Evolutionary conservation across 2,888 invertebrate genomes (phyloP).

Genomic region (Sthenelais limicola): DNA sequence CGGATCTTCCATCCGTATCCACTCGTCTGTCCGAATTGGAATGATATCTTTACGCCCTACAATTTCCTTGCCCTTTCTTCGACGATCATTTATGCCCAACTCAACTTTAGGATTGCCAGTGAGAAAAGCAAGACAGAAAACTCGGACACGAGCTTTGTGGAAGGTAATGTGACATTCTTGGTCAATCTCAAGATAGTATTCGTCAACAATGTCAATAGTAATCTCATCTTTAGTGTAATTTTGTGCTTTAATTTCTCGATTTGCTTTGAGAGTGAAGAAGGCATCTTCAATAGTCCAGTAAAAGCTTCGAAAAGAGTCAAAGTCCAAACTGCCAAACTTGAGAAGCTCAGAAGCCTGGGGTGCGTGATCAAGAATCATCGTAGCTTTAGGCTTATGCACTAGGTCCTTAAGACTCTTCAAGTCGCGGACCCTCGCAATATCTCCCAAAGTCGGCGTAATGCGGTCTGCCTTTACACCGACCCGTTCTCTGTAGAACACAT

Average conservation of each 20-base stretch:
- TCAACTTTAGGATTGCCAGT: slow-evolving; percentile 95
- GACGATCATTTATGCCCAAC: slow-evolving; percentile 96
- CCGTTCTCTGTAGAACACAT: slow-evolving; percentile 97
- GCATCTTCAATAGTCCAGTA: slow-evolving; percentile 93
- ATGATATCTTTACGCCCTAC: slow-evolving; percentile 99
- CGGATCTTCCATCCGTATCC: slow-evolving; percentile 95
- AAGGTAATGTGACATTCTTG: slow-evolving; percentile 63
- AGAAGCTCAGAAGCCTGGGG: slow-evolving; percentile 94
- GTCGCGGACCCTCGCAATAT: slow-evolving; percentile 51
- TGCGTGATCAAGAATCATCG: slow-evolving; percentile 88
- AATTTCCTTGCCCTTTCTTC: slow-evolving; percentile 98
- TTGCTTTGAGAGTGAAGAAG: slow-evolving; percentile 74
- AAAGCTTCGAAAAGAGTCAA: slow-evolving; percentile 92
- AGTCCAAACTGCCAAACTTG: slow-evolving; percentile 92
- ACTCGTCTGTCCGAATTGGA: slow-evolving; percentile 93
- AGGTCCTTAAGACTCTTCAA: slow-evolving; percentile 61
- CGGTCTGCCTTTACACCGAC: slow-evolving; percentile 79
- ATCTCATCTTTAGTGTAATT: slow-evolving; percentile 72
- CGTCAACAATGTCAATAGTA: slow-evolving; percentile 71
- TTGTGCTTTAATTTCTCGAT: slow-evolving; percentile 65
- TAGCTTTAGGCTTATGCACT: slow-evolving; percentile 71
- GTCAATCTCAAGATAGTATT: slow-evolving; percentile 70
- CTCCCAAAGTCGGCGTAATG: slow-evolving; percentile 63
- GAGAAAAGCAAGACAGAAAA: slow-evolving; percentile 96
- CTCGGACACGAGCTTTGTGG: slow-evolving; percentile 93